These are phyloP conservation scores for Eubasilissa splendida DNA, from an alignment of 2,888 invertebrate species.

Conservation along the genomic window DNA sequence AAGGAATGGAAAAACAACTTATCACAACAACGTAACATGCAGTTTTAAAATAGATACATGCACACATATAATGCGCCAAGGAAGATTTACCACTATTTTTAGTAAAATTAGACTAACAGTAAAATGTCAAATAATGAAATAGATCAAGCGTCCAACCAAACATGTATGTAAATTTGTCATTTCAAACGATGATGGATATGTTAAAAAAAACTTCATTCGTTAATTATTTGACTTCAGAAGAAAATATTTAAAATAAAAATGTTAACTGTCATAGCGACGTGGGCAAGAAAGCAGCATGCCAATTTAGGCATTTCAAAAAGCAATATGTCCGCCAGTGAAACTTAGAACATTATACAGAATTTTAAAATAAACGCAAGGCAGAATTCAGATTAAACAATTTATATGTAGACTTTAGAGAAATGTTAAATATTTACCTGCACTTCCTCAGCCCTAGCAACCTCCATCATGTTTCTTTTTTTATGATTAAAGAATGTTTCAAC, in stretches of 20 bases:
- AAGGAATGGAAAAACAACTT: too few relatives aligned
- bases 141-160: background rate
- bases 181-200: background rate
- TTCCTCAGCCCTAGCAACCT: slow-evolving; percentile 50
- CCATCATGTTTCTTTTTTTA: slow-evolving; percentile 37
- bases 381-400: background rate
- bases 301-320: slow-evolving; percentile 41
- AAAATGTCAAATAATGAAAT: slow-evolving; percentile 24
- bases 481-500: background rate
- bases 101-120: slow-evolving; percentile 25
- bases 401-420: background rate
- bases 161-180: background rate
- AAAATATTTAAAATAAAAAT: background rate
- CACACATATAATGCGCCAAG: background rate
- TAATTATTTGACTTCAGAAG: too few relatives aligned
- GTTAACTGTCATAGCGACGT: slow-evolving; percentile 42
- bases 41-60: too few relatives aligned
- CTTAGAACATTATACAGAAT: slow-evolving; percentile 14
- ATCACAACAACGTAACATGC: too few relatives aligned
- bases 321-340: slow-evolving; percentile 44
- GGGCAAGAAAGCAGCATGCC: slow-evolving; percentile 47
- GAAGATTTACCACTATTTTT: slow-evolving; percentile 23
- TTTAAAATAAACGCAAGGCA: background rate
- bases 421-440: slow-evolving; percentile 39
- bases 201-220: too few relatives aligned